Base-by-base conservation (phyloP, 2,113 vertebrate species). In the Mus spicilegus region DNA sequence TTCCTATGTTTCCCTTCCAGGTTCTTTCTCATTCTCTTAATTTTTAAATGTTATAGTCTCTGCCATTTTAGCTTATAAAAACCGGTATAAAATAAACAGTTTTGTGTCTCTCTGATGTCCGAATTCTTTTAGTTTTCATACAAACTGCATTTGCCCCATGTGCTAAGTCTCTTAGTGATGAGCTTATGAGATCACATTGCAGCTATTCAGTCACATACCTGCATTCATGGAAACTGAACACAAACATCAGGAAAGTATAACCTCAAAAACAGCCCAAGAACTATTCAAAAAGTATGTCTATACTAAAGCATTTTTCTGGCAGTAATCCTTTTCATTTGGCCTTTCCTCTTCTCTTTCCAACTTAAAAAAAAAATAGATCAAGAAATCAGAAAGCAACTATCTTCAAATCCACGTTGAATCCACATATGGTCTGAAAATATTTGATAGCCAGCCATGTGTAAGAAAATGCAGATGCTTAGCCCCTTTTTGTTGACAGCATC, bases 351-450 rank as follows among this genome's bases (percentile, higher is more conserved):
- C 95, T 97, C 75, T 92, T 95, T 97, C 94, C 93, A 97, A 89
- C 39, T 89, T 86, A 93, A 76, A 75, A 90, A 91, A 42, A 94
- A 94, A 95, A 28, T 89, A 77, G 93, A 91, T 56, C 58, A 91
- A 92, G 75, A 93, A 95, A 96, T 97, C 36, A 96, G 94, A 95
- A 94, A 84, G 56, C 92, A 95, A 51, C 90, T 97, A 95, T 95
- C 77, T 84, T 96, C 92, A 96, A 56, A 97, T 95, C 86, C 67
- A 72, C 87, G 65, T 88, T 96, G 93, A 87, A 88, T 95, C 90
- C 95, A 96, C 97, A 97, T 98, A 95, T 98, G 97, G 97, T 93
- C 93, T 93, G 49, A 51, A 93, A 96, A 67, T 96, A 93, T 93
- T 97, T 98, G 96, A 97, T 58, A 92, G 20, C 17, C 95, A 95